phyloP scores from a whole-genome alignment of 2,797 vertebrate species.

The Menidia menidia region DNA sequence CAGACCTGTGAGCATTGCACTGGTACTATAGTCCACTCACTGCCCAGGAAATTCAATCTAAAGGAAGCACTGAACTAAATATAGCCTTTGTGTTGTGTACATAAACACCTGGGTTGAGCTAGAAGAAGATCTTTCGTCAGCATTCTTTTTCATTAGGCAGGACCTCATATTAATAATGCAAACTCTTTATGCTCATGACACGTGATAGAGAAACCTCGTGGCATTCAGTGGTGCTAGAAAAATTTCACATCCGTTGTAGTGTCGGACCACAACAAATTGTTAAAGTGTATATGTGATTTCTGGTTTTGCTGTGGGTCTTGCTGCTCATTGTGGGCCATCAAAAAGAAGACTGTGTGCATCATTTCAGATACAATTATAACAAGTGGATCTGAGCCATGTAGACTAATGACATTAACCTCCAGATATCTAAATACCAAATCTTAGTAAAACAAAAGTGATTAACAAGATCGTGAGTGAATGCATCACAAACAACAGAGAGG shows the following conservation, averaged over 20 bases:
- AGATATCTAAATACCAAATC: conserved; percentile 21
- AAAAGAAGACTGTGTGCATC: conserved; percentile 4
- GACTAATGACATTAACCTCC: conserved; percentile 41
- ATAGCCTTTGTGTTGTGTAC: conserved; percentile 37
- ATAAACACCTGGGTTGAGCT: conserved; percentile 35
- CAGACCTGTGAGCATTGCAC: conserved; percentile 67
- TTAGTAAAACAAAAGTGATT: conserved; percentile 40
- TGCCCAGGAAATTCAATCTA: conserved; percentile 42
- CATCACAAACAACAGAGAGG: conserved; percentile 30
- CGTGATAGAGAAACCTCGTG: not conserved
- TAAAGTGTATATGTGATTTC: not conserved
- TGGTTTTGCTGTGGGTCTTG: not conserved
- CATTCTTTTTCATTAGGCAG: conserved; percentile 20
- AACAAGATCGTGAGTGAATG: conserved; percentile 42
- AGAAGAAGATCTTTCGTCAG: conserved; percentile 40
- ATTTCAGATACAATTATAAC: conserved; percentile 25
- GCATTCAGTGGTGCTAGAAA: not conserved
- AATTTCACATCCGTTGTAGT: not conserved
- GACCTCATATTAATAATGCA: conserved; percentile 34
- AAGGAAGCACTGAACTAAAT: conserved; percentile 44
- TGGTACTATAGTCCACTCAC: conserved; percentile 15
- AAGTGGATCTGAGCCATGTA: conserved; percentile 23
- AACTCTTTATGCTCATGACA: conserved; percentile 17
- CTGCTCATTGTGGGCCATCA: not conserved
- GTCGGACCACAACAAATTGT: not conserved